Percentiles rank a stretch among this genome's conserved stretches.
These are phyloP conservation scores for Sarcophilus harrisii DNA, from an alignment of 2,797 vertebrate species.

Conservation along the genomic window DNA sequence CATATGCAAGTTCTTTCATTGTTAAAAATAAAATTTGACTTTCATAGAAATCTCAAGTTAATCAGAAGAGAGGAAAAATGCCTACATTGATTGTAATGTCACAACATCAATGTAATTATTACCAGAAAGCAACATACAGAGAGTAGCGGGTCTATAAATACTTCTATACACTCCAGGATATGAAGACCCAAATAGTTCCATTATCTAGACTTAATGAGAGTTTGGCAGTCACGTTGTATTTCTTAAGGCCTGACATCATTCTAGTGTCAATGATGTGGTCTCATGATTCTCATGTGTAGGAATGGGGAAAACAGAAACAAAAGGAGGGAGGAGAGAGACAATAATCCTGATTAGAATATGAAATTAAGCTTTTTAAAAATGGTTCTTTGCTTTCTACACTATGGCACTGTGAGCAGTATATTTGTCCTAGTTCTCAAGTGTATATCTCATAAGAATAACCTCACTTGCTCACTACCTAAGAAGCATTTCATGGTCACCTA, in stretches of 20 bases:
- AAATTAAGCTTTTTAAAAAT: background rate
- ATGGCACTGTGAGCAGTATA: background rate
- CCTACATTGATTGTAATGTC: conserved; percentile 44
- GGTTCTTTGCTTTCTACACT: background rate
- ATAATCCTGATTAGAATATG: background rate
- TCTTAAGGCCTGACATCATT: background rate
- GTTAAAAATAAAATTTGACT: conserved; percentile 36
- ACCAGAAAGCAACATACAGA: conserved; percentile 5
- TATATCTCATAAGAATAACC: background rate
- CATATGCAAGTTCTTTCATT: conserved; percentile 20
- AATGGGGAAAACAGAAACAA: background rate
- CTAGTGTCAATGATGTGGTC: conserved; percentile 30
- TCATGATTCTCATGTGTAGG: background rate
- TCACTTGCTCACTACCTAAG: background rate
- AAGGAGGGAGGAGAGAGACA: background rate
- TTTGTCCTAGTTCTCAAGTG: background rate
- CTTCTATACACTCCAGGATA: background rate
- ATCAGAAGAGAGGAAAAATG: conserved; percentile 32
- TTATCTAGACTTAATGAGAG: background rate
- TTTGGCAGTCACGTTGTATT: no score
- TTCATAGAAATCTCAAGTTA: background rate
- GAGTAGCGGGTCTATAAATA: background rate
- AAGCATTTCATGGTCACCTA: background rate
- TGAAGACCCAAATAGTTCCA: background rate
- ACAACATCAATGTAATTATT: conserved; percentile 18